Evolutionary conservation across 1,140 invertebrate species (phyloP).

Genomic region (Trachymyrmex cornetzi): DNA sequence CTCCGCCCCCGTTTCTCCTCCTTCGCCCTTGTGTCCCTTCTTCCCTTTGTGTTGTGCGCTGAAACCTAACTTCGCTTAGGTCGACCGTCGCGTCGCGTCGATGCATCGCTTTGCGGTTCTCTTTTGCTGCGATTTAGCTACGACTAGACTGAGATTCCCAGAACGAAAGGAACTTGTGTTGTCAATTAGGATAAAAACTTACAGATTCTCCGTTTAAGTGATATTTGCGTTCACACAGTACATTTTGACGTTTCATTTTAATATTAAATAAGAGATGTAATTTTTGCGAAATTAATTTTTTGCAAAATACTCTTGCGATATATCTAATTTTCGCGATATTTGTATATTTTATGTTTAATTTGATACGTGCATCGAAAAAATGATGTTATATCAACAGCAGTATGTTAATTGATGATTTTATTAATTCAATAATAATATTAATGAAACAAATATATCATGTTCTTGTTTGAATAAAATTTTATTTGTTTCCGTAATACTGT

Average conservation of each 20-base stretch:
- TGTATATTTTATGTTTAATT: background rate
- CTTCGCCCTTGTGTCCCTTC: constrained; percentile 67
- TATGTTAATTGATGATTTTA: too few species aligned
- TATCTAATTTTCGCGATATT: background rate
- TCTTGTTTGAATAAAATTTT: too few species aligned
- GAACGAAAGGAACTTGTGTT: background rate
- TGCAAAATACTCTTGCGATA: background rate
- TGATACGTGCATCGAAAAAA: too few species aligned
- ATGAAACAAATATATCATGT: too few species aligned
- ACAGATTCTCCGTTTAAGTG: background rate
- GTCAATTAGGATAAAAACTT: background rate
- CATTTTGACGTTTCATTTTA: background rate
- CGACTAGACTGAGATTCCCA: constrained; percentile 17
- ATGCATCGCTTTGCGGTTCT: constrained; percentile 23
- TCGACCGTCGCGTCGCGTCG: constrained; percentile 63
- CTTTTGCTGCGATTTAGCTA: background rate
- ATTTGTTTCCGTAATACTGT: too few species aligned
- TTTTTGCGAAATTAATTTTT: background rate
- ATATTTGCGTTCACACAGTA: too few species aligned
- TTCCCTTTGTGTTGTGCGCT: constrained; percentile 75
- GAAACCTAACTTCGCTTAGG: constrained; percentile 80
- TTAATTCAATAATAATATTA: too few species aligned
- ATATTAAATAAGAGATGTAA: background rate
- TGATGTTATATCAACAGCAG: too few species aligned
- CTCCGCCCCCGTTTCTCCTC: constrained; percentile 25